phyloP scores from a whole-genome alignment of 2,113 vertebrate genomes.

The Callospermophilus lateralis region DNA sequence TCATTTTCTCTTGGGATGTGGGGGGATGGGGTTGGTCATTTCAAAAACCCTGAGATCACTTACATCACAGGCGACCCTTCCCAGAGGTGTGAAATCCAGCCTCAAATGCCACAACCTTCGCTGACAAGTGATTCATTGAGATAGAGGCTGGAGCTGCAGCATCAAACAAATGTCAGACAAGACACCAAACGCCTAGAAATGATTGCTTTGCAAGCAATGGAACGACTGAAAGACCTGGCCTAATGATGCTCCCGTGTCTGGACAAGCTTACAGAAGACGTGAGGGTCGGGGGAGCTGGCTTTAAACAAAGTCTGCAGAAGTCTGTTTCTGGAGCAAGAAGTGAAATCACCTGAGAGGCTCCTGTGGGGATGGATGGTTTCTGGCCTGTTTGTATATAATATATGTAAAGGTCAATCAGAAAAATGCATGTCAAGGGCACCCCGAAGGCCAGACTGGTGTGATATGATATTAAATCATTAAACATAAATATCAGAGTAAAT shows the following conservation, averaged over 20 bases:
- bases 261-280: conserved; percentile 69
- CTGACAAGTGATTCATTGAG: conserved; percentile 70
- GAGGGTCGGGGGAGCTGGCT: background rate
- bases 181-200: conserved; percentile 70
- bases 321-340: conserved; percentile 31
- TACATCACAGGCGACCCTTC: conserved; percentile 38
- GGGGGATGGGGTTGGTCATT: background rate
- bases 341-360: conserved; percentile 56
- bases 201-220: conserved; percentile 59
- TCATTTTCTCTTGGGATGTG: background rate
- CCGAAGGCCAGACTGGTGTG: conserved; percentile 10
- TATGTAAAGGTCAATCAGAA: background rate
- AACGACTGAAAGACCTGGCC: conserved; percentile 53
- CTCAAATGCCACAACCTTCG: background rate
- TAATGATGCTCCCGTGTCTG: conserved; percentile 64
- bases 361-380: background rate
- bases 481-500: conserved; percentile 63
- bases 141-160: conserved; percentile 59
- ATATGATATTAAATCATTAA: conserved; percentile 54
- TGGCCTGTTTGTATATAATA: background rate
- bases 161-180: conserved; percentile 74
- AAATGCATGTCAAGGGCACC: background rate
- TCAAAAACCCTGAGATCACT: conserved; percentile 46
- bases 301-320: background rate
- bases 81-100: conserved; percentile 64